phyloP scores from a whole-genome alignment of 2,797 vertebrate species.

The Rhynchonycteris naso region DNA sequence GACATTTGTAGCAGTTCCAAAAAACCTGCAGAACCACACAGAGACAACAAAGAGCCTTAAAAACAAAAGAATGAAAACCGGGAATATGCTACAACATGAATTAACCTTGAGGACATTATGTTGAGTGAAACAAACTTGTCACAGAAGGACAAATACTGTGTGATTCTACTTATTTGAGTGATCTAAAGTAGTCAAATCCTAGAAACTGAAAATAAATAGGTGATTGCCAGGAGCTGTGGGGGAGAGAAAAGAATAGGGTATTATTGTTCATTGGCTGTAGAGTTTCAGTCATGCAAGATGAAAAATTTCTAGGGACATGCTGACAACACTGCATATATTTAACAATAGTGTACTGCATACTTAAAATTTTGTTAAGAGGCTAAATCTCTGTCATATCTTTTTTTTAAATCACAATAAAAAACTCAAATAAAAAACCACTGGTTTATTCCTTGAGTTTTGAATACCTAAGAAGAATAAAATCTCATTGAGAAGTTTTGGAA shows the following conservation, averaged over 20 bases:
- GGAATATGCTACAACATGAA: background rate
- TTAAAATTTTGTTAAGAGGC: background rate
- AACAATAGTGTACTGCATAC: background rate
- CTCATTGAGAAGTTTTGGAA: background rate
- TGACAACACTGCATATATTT: background rate
- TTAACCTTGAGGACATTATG: background rate
- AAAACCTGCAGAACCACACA: background rate
- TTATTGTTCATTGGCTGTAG: background rate
- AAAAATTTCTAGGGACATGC: background rate
- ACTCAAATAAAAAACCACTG: background rate
- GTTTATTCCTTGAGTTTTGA: background rate
- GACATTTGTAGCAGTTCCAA: background rate
- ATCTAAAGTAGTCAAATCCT: background rate
- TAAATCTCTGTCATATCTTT: background rate
- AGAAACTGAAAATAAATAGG: background rate
- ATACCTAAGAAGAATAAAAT: background rate
- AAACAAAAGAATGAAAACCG: background rate
- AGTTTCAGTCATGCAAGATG: background rate
- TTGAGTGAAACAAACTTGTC: background rate
- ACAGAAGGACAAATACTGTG: background rate
- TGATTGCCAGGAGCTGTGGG: background rate
- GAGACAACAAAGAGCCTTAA: background rate
- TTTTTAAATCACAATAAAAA: background rate
- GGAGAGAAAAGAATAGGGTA: background rate
- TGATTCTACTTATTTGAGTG: background rate